Percentiles rank a stretch among this genome's conserved stretches.
phyloP scores from a whole-genome alignment of 92 coral and sea anemone genomes.

The Isaurus tuberculatus region DNA sequence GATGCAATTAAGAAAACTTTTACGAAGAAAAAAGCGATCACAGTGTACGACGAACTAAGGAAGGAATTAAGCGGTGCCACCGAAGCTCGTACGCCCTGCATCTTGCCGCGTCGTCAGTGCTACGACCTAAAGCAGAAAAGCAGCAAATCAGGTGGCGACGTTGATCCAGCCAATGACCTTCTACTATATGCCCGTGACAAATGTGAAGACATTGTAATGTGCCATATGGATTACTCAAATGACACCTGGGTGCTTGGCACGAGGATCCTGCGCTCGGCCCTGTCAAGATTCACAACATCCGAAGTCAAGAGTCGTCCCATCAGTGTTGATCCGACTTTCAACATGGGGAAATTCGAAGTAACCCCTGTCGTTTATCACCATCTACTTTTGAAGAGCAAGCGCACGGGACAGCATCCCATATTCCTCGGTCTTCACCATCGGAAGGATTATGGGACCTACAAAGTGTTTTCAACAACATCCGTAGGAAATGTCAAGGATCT shows the following conservation, averaged over 20 bases:
- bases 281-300: no score
- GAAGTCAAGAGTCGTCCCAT: no score
- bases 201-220: no score
- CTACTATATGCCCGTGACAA: constrained; percentile 39
- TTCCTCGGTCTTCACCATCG: constrained; percentile 54
- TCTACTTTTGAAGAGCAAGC: neutral
- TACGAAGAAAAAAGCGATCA: constrained; percentile 23
- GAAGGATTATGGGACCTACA: constrained; percentile 55
- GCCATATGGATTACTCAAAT: no score
- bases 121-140: constrained; percentile 8
- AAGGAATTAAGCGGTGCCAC: constrained; percentile 20
- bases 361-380: neutral
- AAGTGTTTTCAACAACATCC: constrained; percentile 53
- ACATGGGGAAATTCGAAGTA: neutral
- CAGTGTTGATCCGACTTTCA: neutral
- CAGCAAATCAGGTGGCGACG: constrained; percentile 1
- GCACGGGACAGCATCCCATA: neutral
- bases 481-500: constrained; percentile 48
- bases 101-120: constrained; percentile 44
- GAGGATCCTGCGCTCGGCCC: no score
- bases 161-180: constrained; percentile 34
- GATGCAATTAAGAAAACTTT: constrained; percentile 24
- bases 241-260: no score
- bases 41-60: constrained; percentile 34
- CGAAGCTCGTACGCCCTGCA: constrained; percentile 10